Evolutionary conservation across 2,797 vertebrate species (phyloP).

Genomic region (Phyllotis vaccarum): DNA sequence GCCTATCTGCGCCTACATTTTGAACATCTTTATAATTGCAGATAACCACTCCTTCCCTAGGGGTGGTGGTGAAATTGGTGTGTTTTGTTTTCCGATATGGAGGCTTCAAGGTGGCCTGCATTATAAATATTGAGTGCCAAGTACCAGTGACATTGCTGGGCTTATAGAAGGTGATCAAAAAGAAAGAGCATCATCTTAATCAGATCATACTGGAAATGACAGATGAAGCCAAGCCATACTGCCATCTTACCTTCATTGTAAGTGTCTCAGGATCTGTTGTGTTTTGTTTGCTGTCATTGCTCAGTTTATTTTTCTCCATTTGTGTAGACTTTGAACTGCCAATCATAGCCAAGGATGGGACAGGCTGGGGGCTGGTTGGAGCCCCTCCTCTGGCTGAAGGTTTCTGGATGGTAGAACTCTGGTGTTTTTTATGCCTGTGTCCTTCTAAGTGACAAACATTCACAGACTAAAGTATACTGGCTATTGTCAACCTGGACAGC

Average conservation of each 20-base stretch:
- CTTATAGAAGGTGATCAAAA: background rate
- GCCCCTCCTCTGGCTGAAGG: background rate
- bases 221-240: background rate
- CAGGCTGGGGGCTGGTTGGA: background rate
- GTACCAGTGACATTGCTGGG: background rate
- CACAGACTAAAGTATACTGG: background rate
- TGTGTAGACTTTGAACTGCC: background rate
- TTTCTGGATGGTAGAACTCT: background rate
- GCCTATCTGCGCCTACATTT: background rate
- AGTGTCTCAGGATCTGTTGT: background rate
- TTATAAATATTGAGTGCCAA: background rate
- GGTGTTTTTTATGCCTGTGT: background rate
- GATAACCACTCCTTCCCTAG: background rate
- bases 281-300: background rate
- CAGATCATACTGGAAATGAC: background rate
- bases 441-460: background rate
- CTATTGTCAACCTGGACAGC: background rate
- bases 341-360: background rate
- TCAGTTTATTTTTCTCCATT: background rate
- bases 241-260: background rate
- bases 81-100: background rate
- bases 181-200: background rate
- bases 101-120: background rate
- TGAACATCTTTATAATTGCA: background rate
- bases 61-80: background rate